Conservation (phyloP, 2,113 vertebrate genomes). For the Nematolebias whitei region DNA sequence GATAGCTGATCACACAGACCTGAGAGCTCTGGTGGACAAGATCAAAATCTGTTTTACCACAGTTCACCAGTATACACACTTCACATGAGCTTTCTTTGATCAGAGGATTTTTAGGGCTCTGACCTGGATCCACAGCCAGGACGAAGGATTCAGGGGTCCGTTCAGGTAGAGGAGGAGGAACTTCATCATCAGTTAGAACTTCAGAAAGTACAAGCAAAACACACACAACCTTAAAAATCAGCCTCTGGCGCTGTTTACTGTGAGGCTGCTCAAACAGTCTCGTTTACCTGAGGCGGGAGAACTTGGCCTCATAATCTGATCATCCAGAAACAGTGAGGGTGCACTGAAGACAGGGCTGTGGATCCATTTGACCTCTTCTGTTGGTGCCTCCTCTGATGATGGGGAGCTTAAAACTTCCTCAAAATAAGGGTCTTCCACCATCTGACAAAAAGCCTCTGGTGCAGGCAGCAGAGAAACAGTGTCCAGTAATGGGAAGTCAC, state of each 20-base stretch:
- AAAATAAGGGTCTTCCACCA: constrained; percentile 84
- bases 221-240: background rate
- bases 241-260: background rate
- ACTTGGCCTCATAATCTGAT: constrained; percentile 33
- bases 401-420: constrained; percentile 36
- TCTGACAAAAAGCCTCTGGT: constrained; percentile 46
- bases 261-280: background rate
- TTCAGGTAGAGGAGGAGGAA: constrained; percentile 88
- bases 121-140: constrained; percentile 78
- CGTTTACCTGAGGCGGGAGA: constrained; percentile 56
- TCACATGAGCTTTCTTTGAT: background rate
- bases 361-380: constrained; percentile 15
- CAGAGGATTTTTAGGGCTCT: background rate
- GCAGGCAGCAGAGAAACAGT: background rate
- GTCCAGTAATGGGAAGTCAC: background rate
- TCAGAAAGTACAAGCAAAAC: constrained; percentile 27
- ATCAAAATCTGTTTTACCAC: background rate
- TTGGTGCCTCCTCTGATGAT: background rate
- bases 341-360: constrained; percentile 1
- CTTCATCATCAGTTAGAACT: constrained; percentile 73
- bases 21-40: constrained; percentile 22
- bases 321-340: constrained; percentile 46
- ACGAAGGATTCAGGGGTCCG: constrained; percentile 92
- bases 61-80: background rate
- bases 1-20: constrained; percentile 26